These are phyloP conservation scores for Eriosoma lanigerum DNA, from an alignment of 1,140 invertebrate genomes.

Conservation along the genomic window DNA sequence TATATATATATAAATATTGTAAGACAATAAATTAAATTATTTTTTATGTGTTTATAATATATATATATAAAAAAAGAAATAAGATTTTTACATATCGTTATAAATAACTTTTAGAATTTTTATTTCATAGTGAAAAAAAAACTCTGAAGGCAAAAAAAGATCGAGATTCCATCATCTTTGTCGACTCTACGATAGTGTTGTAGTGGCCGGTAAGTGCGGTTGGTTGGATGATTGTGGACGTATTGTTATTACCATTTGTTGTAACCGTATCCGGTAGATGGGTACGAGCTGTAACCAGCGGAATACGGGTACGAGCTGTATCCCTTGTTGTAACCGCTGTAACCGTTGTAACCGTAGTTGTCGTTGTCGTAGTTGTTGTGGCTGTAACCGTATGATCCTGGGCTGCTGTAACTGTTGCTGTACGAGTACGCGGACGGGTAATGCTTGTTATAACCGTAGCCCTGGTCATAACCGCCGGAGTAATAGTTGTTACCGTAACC, in stretches of 20 bases:
- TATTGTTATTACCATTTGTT: constrained; percentile 26
- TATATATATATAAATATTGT: constrained; percentile 2
- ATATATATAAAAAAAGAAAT: not conserved
- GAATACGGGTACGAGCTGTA: constrained; percentile 19
- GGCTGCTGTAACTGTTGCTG: constrained; percentile 38
- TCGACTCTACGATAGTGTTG: not conserved
- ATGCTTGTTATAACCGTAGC: not conserved
- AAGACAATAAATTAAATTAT: constrained; percentile 12
- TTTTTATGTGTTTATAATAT: not conserved
- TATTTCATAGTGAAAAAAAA: not conserved
- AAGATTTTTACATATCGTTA: constrained; percentile 19
- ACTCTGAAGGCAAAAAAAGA: not conserved
- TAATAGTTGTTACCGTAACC: constrained; percentile 4
- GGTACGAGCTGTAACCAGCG: constrained; percentile 31
- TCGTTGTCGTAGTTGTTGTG: constrained; percentile 37
- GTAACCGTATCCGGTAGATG: constrained; percentile 37
- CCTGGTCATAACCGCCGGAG: not conserved
- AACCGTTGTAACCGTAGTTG: not conserved
- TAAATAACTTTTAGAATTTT: not conserved
- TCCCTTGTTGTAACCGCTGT: constrained; percentile 37
- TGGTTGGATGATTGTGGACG: not conserved
- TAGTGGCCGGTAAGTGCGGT: too few species aligned
- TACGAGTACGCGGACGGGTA: constrained; percentile 36
- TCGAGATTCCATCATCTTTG: not conserved
- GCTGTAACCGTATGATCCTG: constrained; percentile 39